phyloP scores from a whole-genome alignment of 2,888 invertebrate genomes.

The Microdon myrmicae region DNA sequence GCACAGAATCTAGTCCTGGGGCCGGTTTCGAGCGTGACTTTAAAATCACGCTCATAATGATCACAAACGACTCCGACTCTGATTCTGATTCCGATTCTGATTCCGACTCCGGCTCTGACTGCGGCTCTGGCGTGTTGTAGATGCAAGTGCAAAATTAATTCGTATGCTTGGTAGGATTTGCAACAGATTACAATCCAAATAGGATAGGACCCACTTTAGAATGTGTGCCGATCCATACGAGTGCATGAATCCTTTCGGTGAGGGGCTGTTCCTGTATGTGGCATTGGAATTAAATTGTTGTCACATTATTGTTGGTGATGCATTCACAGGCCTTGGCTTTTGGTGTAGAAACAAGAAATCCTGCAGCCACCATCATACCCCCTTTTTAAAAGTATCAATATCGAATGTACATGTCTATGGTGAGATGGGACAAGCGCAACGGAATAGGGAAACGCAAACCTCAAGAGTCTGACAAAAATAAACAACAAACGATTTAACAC shows the following conservation, averaged over 20 bases:
- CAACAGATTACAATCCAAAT: slow-evolving; percentile 37
- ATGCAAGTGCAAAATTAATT: slow-evolving; percentile 50
- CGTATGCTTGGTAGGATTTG: slow-evolving; percentile 49
- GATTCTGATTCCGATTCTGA: no score
- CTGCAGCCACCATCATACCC: slow-evolving; percentile 30
- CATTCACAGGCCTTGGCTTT: slow-evolving; percentile 45
- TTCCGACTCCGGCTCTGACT: not conserved
- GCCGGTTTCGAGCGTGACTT: slow-evolving; percentile 42
- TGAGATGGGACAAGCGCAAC: not conserved
- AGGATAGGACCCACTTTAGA: slow-evolving; percentile 9
- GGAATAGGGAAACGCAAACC: slow-evolving; percentile 22
- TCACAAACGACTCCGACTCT: slow-evolving; percentile 49
- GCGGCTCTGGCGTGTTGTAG: slow-evolving; percentile 26
- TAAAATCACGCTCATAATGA: slow-evolving; percentile 52
- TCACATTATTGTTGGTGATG: slow-evolving; percentile 43
- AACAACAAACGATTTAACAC: slow-evolving; percentile 52
- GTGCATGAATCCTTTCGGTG: not conserved
- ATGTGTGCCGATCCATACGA: no score
- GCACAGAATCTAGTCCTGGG: not conserved
- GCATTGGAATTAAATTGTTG: slow-evolving; percentile 49
- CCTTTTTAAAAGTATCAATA: slow-evolving; percentile 5
- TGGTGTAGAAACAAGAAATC: slow-evolving; percentile 20
- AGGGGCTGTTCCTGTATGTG: slow-evolving; percentile 17
- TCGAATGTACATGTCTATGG: not conserved
- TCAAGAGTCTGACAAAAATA: slow-evolving; percentile 36